phyloP scores from a whole-genome alignment of 2,888 invertebrate genomes.

The Caenorhabditis macrosperma region DNA sequence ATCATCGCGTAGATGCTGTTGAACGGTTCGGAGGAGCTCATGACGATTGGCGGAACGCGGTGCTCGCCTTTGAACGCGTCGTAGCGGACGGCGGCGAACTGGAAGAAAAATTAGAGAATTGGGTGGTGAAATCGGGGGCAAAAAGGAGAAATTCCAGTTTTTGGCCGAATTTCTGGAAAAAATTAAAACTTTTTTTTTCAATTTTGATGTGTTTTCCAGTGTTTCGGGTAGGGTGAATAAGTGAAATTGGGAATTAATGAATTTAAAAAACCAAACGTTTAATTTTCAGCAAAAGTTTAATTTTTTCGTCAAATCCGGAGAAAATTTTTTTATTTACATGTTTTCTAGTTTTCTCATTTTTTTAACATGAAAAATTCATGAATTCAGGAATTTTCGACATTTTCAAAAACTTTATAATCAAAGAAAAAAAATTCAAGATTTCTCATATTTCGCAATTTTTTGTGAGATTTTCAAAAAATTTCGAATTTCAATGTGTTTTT shows the following conservation, averaged over 20 bases:
- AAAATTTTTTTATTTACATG: background rate
- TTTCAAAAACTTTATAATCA: no score
- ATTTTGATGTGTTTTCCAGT: background rate
- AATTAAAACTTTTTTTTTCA: background rate
- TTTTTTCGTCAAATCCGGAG: background rate
- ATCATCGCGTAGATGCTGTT: conserved; percentile 57
- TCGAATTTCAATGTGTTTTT: no score
- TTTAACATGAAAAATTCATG: background rate
- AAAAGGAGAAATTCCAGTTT: background rate
- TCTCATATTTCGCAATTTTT: background rate
- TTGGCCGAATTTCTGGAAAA: background rate
- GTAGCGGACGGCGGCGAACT: conserved; percentile 62
- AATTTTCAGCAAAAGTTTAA: no score
- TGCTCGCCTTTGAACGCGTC: conserved; percentile 62
- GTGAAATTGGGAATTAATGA: no score
- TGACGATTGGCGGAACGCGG: conserved; percentile 62
- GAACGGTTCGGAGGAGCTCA: conserved; percentile 37
- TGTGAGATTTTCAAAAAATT: background rate
- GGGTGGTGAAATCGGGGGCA: no score
- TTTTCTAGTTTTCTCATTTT: background rate
- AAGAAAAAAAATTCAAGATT: no score
- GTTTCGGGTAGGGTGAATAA: no score
- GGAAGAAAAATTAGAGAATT: conserved; percentile 10
- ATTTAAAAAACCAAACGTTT: no score
- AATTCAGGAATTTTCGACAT: background rate